phyloP scores from a whole-genome alignment of 2,113 vertebrate genomes.

The Daubentonia madagascariensis region DNA sequence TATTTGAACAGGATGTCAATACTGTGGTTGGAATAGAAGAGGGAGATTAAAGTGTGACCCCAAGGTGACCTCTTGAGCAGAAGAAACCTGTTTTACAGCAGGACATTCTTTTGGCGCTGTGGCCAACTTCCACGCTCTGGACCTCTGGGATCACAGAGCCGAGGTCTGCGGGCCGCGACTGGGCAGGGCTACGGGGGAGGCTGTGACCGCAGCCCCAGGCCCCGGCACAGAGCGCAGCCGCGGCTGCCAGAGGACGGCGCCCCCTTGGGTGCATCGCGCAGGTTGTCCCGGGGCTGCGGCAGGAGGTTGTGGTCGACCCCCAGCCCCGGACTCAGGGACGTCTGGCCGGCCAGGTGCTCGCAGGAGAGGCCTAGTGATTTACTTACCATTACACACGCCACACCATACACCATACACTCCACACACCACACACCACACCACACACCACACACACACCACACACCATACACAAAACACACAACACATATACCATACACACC shows the following conservation, averaged over 20 bases:
- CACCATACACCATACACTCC: too few species aligned
- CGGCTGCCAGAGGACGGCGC: neutral
- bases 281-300: too few species aligned
- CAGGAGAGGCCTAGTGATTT: too few species aligned
- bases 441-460: too few species aligned
- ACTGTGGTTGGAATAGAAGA: neutral
- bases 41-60: neutral
- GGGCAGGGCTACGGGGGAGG: neutral
- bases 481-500: neutral
- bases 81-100: neutral
- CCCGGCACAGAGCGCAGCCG: too few species aligned
- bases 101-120: neutral
- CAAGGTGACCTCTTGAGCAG: neutral
- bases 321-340: neutral
- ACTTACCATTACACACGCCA: neutral
- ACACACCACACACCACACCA: too few species aligned
- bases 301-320: neutral
- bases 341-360: too few species aligned
- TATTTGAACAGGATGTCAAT: neutral
- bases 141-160: neutral
- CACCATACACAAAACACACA: neutral
- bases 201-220: neutral
- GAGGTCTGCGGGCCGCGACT: neutral
- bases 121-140: neutral
- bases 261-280: too few species aligned